Conservation (phyloP, 2,113 vertebrate species). For the Semicossyphus pulcher region DNA sequence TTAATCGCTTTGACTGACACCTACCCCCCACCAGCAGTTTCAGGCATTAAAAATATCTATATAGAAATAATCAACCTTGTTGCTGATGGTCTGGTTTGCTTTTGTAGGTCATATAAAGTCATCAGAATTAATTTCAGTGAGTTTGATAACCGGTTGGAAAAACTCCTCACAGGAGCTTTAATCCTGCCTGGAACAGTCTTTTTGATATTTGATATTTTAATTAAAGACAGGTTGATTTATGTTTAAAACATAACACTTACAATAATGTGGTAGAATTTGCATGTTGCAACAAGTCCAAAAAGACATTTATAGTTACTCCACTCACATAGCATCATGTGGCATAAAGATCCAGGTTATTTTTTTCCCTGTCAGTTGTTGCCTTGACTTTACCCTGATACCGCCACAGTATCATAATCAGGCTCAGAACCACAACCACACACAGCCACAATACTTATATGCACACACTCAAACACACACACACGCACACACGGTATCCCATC, state of each 20-base stretch:
- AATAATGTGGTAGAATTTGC: neutral
- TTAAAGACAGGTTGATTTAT: neutral
- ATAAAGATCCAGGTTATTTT: conserved; percentile 25
- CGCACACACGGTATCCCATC: neutral
- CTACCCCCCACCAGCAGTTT: no score
- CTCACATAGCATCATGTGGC: neutral
- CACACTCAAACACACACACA: neutral
- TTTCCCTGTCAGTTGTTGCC: conserved; percentile 23
- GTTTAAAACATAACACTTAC: no score
- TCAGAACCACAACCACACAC: conserved; percentile 17
- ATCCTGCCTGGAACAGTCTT: neutral
- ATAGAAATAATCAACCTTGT: no score
- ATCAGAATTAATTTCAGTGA: no score
- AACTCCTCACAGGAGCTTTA: no score
- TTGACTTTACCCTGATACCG: conserved; percentile 29
- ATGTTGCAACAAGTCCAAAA: neutral
- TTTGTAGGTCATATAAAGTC: no score
- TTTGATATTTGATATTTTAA: neutral
- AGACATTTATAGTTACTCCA: neutral
- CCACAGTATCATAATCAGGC: conserved; percentile 31
- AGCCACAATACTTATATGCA: no score
- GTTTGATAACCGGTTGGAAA: no score
- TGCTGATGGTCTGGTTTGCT: no score
- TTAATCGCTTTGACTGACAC: no score
- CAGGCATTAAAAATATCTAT: no score